Base-by-base conservation (phyloP, 2,888 invertebrate species). In the Melinaea marsaeus region DNA sequence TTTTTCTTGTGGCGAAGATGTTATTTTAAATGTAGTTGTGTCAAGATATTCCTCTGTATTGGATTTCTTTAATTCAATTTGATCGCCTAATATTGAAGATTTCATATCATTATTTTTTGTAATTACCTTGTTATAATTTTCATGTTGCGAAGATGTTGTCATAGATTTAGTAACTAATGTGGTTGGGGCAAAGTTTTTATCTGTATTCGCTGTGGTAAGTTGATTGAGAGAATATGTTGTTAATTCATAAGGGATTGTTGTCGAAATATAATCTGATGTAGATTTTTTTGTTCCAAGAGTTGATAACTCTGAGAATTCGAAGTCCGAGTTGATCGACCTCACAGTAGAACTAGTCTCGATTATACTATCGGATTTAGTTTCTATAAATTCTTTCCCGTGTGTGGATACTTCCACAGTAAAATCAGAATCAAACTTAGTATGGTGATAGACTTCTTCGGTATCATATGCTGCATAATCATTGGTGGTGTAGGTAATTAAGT, bases 41-140 rank as follows among this genome's bases (percentile, higher is more conserved):
- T 6, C n/a, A 42, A 37, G 37, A 37, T 37, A 37, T 37, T 37
- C 37, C 37, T 37, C 7, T 37, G 37, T 37, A 37, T 37, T 37
- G 37, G 37, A 37, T 37, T 2, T 37, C 2, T 37, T 37, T 37
- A 37, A 37, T 37, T 37, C 37, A 4, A 37, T 6, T 37, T 4
- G 37, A 37, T 37, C 37, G 37, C 7, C 33, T 33, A 32, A 11
- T 34, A 37, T 60, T 47, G 56, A 56, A 47, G 32, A 7, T 35
- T 46, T 7, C 33, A 13, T 48, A 58, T 55, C 22, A n/a, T 55
- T 35, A 22, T 47, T 63, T 51, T 56, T 37, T 0, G 59, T 61
- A 37, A 46, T 47, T 61, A 47, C 45, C 11, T 13, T 57, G 32
- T 51, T 45, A 9, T 22, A 37, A 13, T 32, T 5, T 32, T 33